Conservation (phyloP, 1,140 invertebrate genomes). For the Galleria mellonella region DNA sequence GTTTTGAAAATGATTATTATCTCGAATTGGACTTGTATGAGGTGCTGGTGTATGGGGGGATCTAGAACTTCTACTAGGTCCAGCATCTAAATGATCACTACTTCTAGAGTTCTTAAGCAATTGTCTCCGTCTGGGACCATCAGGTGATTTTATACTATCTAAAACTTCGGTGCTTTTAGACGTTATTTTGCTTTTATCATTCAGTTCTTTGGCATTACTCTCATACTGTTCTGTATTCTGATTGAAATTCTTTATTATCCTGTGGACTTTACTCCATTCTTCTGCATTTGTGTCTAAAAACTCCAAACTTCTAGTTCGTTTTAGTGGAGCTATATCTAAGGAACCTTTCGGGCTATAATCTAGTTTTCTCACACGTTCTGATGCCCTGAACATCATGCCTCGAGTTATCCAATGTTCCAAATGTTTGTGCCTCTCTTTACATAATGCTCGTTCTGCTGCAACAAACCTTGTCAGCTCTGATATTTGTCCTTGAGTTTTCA, state of each 20-base stretch:
- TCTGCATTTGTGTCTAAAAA: slow-evolving; percentile 72
- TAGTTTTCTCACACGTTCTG: slow-evolving; percentile 73
- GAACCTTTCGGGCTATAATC: slow-evolving; percentile 75
- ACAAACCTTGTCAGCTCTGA: slow-evolving; percentile 81
- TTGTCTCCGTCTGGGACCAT: slow-evolving; percentile 40
- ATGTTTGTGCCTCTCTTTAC: slow-evolving; percentile 79
- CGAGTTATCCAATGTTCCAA: slow-evolving; percentile 81
- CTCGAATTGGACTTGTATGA: slow-evolving; percentile 13
- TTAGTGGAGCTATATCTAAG: slow-evolving; percentile 76
- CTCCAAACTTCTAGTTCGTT: slow-evolving; percentile 79
- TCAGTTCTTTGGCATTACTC: slow-evolving; percentile 53
- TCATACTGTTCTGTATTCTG: slow-evolving; percentile 51
- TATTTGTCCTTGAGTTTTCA: slow-evolving; percentile 84
- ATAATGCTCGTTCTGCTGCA: slow-evolving; percentile 77
- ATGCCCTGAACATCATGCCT: slow-evolving; percentile 76
- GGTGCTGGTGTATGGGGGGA: slow-evolving; percentile 23
- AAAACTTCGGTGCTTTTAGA: slow-evolving; percentile 65
- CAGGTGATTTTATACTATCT: slow-evolving; percentile 38
- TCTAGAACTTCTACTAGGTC: slow-evolving; percentile 39
- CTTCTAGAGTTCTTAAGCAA: slow-evolving; percentile 59
- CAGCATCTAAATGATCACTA: slow-evolving; percentile 55
- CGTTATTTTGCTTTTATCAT: slow-evolving; percentile 44
- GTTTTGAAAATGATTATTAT: slow-evolving; percentile 36
- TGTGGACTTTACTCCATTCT: slow-evolving; percentile 60
- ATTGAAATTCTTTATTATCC: slow-evolving; percentile 54